Conservation (phyloP, 2,113 vertebrate genomes). For the Halichoeres trimaculatus region DNA sequence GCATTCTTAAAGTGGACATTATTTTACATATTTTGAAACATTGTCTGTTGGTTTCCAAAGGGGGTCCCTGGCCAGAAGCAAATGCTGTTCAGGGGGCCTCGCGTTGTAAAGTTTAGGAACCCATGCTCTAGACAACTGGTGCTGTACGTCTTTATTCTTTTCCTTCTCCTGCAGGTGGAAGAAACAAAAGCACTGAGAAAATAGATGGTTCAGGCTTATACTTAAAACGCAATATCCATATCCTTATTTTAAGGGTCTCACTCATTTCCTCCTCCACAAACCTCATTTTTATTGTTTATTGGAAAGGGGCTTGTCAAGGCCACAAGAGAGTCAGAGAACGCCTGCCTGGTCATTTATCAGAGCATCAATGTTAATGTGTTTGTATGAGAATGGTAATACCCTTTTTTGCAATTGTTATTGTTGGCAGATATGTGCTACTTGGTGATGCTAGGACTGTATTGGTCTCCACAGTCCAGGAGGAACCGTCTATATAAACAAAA, state of each 20-base stretch:
- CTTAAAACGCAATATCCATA: slow-evolving; percentile 6
- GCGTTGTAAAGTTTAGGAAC: no score
- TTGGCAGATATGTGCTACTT: no score
- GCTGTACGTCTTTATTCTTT: no score
- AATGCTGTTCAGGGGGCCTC: no score
- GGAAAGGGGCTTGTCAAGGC: slow-evolving; percentile 9
- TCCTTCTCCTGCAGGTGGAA: neutral
- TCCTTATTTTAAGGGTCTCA: slow-evolving; percentile 3
- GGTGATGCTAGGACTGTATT: no score
- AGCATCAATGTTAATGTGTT: neutral
- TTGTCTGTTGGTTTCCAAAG: no score
- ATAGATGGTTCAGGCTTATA: slow-evolving; percentile 18
- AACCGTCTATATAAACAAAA: neutral
- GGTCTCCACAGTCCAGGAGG: no score
- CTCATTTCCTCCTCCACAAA: slow-evolving; percentile 4
- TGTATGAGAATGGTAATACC: neutral
- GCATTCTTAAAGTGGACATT: no score
- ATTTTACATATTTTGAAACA: no score
- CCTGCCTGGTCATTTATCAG: neutral
- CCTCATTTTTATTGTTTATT: slow-evolving; percentile 18
- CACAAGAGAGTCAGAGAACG: neutral
- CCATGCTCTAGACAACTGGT: no score
- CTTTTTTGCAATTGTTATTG: no score
- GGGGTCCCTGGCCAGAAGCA: no score
- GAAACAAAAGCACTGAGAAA: neutral